Percentiles rank a stretch among this genome's conserved stretches.
These are phyloP conservation scores for Melanotaenia trifasciata DNA, from an alignment of 2,797 vertebrate genomes.

Conservation along the genomic window DNA sequence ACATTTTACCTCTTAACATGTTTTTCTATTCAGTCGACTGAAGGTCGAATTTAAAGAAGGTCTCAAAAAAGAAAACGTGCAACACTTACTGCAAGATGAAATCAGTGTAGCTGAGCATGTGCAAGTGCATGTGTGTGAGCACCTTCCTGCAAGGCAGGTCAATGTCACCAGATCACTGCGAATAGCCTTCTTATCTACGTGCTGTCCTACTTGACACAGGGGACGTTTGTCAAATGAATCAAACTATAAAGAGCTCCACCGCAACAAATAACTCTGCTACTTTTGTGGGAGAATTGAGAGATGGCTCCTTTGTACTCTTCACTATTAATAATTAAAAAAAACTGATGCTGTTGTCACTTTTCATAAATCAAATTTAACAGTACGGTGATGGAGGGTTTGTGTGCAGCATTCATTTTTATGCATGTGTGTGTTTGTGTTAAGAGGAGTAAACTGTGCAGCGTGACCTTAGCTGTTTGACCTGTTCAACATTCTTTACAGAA, in stretches of 20 bases:
- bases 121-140: conserved; percentile 13
- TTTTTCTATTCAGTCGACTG: conserved; percentile 35
- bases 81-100: conserved; percentile 42
- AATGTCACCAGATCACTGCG: conserved; percentile 73
- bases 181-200: conserved; percentile 79
- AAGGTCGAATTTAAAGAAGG: conserved; percentile 46
- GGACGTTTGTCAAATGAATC: conserved; percentile 84
- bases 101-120: conserved; percentile 33
- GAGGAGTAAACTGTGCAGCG: conserved; percentile 17
- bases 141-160: conserved; percentile 61
- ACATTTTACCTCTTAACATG: conserved; percentile 53
- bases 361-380: conserved; percentile 79
- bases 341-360: conserved; percentile 82
- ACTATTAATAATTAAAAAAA: conserved; percentile 84
- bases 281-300: conserved; percentile 71
- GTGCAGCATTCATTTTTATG: conserved; percentile 10
- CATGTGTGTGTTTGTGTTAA: not conserved
- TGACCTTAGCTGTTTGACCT: conserved; percentile 54
- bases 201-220: conserved; percentile 73
- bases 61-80: conserved; percentile 48
- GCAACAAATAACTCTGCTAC: conserved; percentile 83
- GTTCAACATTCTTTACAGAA: conserved; percentile 22
- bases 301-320: conserved; percentile 73
- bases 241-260: conserved; percentile 72
- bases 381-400: conserved; percentile 28